These are phyloP conservation scores for Caenorhabditis sinica DNA, from an alignment of 2,888 invertebrate genomes.

Conservation along the genomic window DNA sequence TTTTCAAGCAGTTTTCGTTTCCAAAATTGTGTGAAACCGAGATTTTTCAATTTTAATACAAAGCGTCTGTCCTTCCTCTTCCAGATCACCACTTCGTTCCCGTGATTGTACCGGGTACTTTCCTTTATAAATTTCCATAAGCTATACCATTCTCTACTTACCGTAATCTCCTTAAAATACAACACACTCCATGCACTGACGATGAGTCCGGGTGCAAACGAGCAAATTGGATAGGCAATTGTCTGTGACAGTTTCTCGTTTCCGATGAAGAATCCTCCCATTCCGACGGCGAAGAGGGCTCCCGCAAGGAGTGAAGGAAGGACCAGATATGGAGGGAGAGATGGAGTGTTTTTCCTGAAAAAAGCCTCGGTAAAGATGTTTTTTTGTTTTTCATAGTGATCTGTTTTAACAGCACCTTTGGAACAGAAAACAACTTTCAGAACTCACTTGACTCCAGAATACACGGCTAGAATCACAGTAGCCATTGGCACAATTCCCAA, in stretches of 20 bases:
- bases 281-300: conserved; percentile 84
- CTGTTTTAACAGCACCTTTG: too few relatives aligned
- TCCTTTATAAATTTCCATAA: conserved; percentile 15
- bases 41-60: too few relatives aligned
- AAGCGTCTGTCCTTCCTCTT: neutral
- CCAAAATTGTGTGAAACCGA: too few relatives aligned
- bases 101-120: neutral
- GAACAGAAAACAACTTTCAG: too few relatives aligned
- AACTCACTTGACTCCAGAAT: conserved; percentile 79
- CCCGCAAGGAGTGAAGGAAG: conserved; percentile 85
- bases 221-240: conserved; percentile 85
- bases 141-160: too few relatives aligned
- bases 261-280: conserved; percentile 84
- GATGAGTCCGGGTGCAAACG: conserved; percentile 84
- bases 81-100: neutral
- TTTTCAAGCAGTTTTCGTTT: too few relatives aligned
- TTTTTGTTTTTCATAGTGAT: too few relatives aligned
- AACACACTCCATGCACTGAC: conserved; percentile 85
- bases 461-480: conserved; percentile 83
- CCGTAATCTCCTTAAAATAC: conserved; percentile 85
- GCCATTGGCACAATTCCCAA: conserved; percentile 84
- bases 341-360: conserved; percentile 63
- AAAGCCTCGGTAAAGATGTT: too few relatives aligned
- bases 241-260: conserved; percentile 85
- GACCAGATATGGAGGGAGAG: conserved; percentile 83